Conservation (phyloP, 2,113 vertebrate species). For the Oplegnathus fasciatus region DNA sequence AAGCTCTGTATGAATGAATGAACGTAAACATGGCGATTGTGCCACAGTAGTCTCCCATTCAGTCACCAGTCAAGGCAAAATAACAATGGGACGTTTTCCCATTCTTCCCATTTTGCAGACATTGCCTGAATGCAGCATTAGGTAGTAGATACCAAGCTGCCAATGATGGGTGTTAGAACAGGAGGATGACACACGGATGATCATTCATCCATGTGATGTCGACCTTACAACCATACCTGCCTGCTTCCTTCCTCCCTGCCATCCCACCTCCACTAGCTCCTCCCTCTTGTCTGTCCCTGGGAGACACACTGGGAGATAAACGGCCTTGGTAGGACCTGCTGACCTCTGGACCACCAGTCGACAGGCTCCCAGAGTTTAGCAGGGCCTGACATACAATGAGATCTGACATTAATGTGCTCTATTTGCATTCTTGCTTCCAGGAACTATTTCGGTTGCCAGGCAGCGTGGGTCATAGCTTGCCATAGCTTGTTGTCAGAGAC, state of each 20-base stretch:
- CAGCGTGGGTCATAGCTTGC: slow-evolving; percentile 44
- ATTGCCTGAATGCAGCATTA: neutral
- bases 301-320: slow-evolving; percentile 61
- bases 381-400: slow-evolving; percentile 47
- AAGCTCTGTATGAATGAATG: too few relatives aligned
- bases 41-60: too few relatives aligned
- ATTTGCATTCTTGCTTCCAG: slow-evolving; percentile 72
- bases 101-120: neutral
- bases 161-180: neutral
- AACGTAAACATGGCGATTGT: too few relatives aligned
- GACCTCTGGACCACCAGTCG: slow-evolving; percentile 60
- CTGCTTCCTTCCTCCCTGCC: neutral
- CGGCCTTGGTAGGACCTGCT: slow-evolving; percentile 31
- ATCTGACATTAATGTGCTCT: slow-evolving; percentile 58
- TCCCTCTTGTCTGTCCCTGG: slow-evolving; percentile 5
- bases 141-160: neutral
- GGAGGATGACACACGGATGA: neutral
- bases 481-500: slow-evolving; percentile 54
- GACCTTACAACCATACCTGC: slow-evolving; percentile 10
- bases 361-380: slow-evolving; percentile 57
- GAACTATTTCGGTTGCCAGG: slow-evolving; percentile 62
- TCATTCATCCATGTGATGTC: neutral
- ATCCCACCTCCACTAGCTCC: slow-evolving; percentile 2
- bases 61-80: too few relatives aligned
- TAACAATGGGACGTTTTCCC: neutral